These are phyloP conservation scores for Sterrhoptilus dennistouni DNA, from an alignment of 2,113 vertebrate genomes.

Conservation along the genomic window DNA sequence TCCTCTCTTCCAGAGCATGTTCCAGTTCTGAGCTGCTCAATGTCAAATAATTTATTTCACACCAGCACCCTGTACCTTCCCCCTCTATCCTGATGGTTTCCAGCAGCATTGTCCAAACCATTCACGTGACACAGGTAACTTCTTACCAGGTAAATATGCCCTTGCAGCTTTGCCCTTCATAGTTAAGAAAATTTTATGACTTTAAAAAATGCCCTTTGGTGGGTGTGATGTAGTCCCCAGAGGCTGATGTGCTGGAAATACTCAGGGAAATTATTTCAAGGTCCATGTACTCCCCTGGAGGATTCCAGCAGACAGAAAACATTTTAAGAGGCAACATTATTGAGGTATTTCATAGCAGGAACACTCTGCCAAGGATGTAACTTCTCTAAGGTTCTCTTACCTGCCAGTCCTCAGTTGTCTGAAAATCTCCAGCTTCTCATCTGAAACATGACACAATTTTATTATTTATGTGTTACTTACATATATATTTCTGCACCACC, in stretches of 20 bases:
- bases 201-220: background rate
- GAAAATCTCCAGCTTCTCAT: background rate
- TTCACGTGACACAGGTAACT: background rate
- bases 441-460: background rate
- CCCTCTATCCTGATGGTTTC: background rate
- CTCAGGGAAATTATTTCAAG: background rate
- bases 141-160: background rate
- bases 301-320: background rate
- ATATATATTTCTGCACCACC: background rate
- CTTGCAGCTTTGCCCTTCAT: background rate
- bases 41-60: background rate
- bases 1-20: accelerated
- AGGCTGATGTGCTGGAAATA: background rate
- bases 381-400: background rate
- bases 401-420: background rate
- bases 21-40: background rate
- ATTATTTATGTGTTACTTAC: background rate
- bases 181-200: background rate
- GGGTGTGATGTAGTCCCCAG: background rate
- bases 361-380: background rate
- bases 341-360: background rate
- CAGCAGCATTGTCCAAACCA: background rate
- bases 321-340: background rate
- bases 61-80: background rate
- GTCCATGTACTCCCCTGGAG: background rate